Base-by-base conservation (phyloP, 2,113 vertebrate genomes). In the Cyprinodon variegatus region DNA sequence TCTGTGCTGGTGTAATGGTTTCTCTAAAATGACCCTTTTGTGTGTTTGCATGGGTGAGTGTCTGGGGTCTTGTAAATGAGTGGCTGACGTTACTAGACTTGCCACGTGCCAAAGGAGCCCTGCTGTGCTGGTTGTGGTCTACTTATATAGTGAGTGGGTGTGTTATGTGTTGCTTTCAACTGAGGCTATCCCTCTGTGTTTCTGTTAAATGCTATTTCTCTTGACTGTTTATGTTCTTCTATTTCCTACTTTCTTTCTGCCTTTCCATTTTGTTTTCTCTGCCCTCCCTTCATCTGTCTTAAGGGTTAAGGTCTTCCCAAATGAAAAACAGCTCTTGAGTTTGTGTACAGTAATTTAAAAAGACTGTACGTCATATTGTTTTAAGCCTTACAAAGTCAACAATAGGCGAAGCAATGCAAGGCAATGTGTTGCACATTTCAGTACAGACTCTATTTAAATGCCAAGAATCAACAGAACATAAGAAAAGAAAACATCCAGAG, bases 11-110 rank as follows among this genome's bases (percentile, higher is more conserved):
- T 45, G 22, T 71, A 78, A 74, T 78, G 74, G 60, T 70, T 46
- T 82, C 83, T 85, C 82, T 29, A 65, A 75, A 74, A 66, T 43
- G 65, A 78, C 65, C 61, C 62, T 83, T 57, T 60, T 73, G 71
- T 88, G 74, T 84, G 63, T 57, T 14, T 79, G 68, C 77, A 62
- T 67, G 73, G 74, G 65, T 74, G 63, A 22, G 77, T 76, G 72
- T 84, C 82, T 59, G 72, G 90, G 90, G 91, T 85, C 90, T 92
- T 77, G 74, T 93, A 91, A 93, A 93, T 69, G 79, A 72, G 82
- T 57, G 41, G 65, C 76, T 91, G 90, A 91, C 77, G 76, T 88
- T 90, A 82, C 87, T 79, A 80, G 78, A 76, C 45, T 53, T 59
- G 82, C 78, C 86, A 88, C 78, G 86, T 90, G 88, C 90, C 90